A percentile compares a stretch with the other conserved stretches of the same genome.
Evolutionary conservation across 2,797 vertebrate species (phyloP).

Genomic region (Pteronotus mesoamericanus): DNA sequence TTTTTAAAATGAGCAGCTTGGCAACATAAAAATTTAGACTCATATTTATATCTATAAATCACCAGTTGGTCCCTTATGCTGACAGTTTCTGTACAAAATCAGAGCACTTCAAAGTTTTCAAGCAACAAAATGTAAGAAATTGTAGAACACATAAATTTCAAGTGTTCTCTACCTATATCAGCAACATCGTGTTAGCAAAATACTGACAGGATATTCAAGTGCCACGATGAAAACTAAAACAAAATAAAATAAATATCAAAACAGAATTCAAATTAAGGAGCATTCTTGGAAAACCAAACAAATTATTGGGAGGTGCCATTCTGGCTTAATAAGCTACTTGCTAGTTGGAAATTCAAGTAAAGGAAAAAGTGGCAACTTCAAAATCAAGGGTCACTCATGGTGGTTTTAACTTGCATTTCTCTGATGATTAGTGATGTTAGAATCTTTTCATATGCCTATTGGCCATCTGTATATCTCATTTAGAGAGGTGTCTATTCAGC

Average conservation of each 20-base stretch:
- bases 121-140: constrained; percentile 74
- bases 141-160: constrained; percentile 65
- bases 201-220: constrained; percentile 51
- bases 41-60: constrained; percentile 75
- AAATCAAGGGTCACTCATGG: background rate
- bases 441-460: background rate
- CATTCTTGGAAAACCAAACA: constrained; percentile 30
- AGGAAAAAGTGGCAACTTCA: background rate
- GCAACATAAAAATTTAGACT: constrained; percentile 58
- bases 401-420: background rate
- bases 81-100: constrained; percentile 70
- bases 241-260: constrained; percentile 47
- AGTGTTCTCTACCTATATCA: constrained; percentile 65
- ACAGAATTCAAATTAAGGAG: constrained; percentile 37
- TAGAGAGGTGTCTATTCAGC: background rate
- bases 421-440: background rate
- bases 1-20: constrained; percentile 65
- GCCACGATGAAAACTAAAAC: constrained; percentile 50
- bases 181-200: constrained; percentile 69
- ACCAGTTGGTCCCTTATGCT: constrained; percentile 48
- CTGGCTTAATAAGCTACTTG: background rate
- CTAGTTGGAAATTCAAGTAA: background rate
- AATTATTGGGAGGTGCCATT: background rate
- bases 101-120: constrained; percentile 68
- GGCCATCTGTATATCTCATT: background rate